Conservation (phyloP, 1,140 invertebrate species). For the Chymomyza costata region DNA sequence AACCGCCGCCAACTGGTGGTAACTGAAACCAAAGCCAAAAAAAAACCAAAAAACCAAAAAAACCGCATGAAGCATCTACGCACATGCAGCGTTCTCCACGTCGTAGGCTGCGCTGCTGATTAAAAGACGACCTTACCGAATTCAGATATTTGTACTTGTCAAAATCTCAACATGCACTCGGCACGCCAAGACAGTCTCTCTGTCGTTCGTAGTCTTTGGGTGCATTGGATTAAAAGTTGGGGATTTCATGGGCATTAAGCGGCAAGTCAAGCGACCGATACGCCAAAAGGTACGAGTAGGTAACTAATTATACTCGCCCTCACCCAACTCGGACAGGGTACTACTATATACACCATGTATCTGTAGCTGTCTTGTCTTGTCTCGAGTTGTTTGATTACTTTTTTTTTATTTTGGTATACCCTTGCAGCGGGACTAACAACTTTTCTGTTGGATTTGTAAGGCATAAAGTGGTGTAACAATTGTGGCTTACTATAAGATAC, state of each 20-base stretch:
- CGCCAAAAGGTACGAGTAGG: slow-evolving; percentile 13
- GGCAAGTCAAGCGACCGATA: slow-evolving; percentile 1
- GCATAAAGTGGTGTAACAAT: no score
- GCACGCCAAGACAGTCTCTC: neutral
- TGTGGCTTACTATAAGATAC: no score
- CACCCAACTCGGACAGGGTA: slow-evolving; percentile 17
- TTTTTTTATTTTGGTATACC: no score
- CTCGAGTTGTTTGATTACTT: no score
- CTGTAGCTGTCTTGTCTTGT: no score
- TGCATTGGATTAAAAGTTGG: slow-evolving; percentile 32
- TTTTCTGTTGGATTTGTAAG: no score
- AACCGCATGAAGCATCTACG: slow-evolving; percentile 62
- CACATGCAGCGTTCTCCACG: slow-evolving; percentile 20
- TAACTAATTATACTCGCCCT: slow-evolving; percentile 36
- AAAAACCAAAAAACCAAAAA: slow-evolving; percentile 7
- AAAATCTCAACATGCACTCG: slow-evolving; percentile 42
- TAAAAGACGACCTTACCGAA: slow-evolving; percentile 74
- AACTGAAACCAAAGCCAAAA: slow-evolving; percentile 2
- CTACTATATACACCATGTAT: no score
- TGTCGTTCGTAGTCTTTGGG: neutral
- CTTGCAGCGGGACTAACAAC: no score
- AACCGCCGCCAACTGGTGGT: slow-evolving; percentile 12
- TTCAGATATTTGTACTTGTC: slow-evolving; percentile 73
- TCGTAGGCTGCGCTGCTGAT: slow-evolving; percentile 49
- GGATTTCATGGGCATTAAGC: slow-evolving; percentile 44